Percentiles rank a stretch among this genome's conserved stretches.
Evolutionary conservation across 2,113 vertebrate genomes (phyloP).

Genomic region (Oreocharis arfaki): DNA sequence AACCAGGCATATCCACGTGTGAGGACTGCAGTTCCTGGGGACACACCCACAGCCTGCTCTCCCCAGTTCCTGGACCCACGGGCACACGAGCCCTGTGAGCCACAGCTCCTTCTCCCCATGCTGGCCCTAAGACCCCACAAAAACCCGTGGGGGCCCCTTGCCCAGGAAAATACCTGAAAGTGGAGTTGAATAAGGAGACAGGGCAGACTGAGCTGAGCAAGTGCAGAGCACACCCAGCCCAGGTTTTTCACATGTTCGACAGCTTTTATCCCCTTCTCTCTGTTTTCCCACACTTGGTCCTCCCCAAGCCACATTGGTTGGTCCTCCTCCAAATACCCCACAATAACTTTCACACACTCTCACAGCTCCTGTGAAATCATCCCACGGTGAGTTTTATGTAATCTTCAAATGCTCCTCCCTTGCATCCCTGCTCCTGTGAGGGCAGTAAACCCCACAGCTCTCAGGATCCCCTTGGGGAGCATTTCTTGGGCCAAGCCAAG

Average conservation of each 20-base stretch:
- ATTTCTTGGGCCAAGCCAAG: neutral
- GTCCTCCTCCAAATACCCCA: neutral
- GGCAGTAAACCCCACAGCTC: neutral
- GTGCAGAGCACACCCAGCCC: accelerated
- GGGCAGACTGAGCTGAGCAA: neutral
- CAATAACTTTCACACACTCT: neutral
- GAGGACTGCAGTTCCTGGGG: neutral
- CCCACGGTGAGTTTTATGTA: neutral
- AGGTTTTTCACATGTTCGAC: accelerated
- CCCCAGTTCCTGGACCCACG: neutral
- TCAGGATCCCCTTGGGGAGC: neutral
- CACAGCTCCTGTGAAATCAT: neutral
- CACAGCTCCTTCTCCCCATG: neutral
- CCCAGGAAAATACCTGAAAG: neutral
- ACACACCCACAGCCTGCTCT: neutral
- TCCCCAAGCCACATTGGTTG: neutral
- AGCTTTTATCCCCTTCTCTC: neutral
- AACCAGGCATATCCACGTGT: accelerated
- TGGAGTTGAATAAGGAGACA: neutral
- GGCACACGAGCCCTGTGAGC: neutral
- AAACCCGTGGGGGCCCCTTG: accelerated
- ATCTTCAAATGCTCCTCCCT: neutral
- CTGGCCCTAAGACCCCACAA: neutral
- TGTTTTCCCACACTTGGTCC: neutral
- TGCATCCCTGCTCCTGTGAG: neutral